phyloP scores from a whole-genome alignment of 2,113 vertebrate species.

The Rhombomys opimus region DNA sequence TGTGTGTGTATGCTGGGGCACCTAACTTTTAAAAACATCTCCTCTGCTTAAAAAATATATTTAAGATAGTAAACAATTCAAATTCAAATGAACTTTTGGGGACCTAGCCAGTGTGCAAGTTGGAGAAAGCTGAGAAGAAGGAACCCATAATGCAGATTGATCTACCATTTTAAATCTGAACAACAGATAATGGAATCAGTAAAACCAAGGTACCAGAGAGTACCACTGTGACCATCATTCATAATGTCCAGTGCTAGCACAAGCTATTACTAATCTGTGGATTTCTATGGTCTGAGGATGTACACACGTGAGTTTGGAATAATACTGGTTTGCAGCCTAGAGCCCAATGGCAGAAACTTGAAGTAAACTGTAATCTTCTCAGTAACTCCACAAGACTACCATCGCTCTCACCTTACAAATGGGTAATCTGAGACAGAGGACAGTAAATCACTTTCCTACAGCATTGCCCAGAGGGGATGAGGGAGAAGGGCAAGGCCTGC shows the following conservation, averaged over 20 bases:
- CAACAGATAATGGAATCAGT: background rate
- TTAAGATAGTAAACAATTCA: slow-evolving; percentile 27
- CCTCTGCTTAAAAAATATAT: slow-evolving; percentile 3
- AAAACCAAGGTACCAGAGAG: background rate
- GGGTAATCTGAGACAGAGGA: slow-evolving; percentile 1
- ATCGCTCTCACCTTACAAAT: background rate
- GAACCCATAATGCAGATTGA: background rate
- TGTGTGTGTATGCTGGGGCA: background rate
- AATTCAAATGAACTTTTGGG: background rate
- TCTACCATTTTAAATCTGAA: slow-evolving; percentile 11
- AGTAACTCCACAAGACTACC: background rate
- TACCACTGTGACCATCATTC: background rate
- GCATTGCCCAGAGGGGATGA: background rate
- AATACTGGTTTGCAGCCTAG: background rate
- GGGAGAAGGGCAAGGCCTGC: background rate
- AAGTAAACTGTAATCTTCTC: slow-evolving; percentile 11
- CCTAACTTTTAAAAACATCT: background rate
- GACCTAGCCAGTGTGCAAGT: background rate
- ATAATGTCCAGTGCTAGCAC: background rate
- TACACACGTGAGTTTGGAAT: background rate
- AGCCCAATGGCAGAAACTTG: background rate
- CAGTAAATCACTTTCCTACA: background rate
- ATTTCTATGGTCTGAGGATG: background rate
- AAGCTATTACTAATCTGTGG: background rate
- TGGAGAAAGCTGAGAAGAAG: slow-evolving; percentile 4